Base-by-base conservation (phyloP, 2,797 vertebrate species). In the Chelonia mydas region DNA sequence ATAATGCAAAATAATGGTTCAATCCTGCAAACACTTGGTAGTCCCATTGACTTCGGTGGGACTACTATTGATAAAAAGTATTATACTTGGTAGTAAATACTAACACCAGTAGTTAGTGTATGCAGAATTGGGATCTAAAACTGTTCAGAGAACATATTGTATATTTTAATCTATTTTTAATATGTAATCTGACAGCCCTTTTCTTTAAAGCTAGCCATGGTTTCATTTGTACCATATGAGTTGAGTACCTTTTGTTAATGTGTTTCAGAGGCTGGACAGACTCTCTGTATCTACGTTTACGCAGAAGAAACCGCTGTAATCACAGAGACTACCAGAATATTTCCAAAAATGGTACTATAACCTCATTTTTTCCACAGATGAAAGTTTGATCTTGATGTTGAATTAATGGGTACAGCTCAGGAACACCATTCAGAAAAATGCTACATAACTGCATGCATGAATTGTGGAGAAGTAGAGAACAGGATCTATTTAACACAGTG, bases 241-340 rank as follows among this genome's bases (percentile, higher is more conserved):
- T 84, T 92, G 27, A 94, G 3, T 86, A 81, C 53, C 57, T 84
- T 87, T 5, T 45, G 23, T 94, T 31, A 41, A n/a, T 96, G 94
- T 95, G 2, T 98, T 98, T 95, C 97, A 98, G 98, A 89, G 97
- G 98, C 57, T 97, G 97, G 97, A 98, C 97, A 91, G 96, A 97
- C 41, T 98, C 98, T n/a, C 72, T 98, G 68, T 98, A 98, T 68
- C 97, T 98, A 68, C 96, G 85, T 72, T 94, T 98, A 81, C 93
- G 97, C 21, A 94, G 93, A 84, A 98, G 98, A 95, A 98, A 98
- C 95, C 98, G 23, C 61, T 98, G 98, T 84, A 98, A 98, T 94
- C 98, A 98, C 94, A 97, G 98, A 80, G 98, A 98, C 92, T 98
- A 98, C 84, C 98, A 98, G 95, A 98, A 97, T 79, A 97, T 98